Conservation (phyloP, 2,888 invertebrate genomes). For the Synergus japonicus region DNA sequence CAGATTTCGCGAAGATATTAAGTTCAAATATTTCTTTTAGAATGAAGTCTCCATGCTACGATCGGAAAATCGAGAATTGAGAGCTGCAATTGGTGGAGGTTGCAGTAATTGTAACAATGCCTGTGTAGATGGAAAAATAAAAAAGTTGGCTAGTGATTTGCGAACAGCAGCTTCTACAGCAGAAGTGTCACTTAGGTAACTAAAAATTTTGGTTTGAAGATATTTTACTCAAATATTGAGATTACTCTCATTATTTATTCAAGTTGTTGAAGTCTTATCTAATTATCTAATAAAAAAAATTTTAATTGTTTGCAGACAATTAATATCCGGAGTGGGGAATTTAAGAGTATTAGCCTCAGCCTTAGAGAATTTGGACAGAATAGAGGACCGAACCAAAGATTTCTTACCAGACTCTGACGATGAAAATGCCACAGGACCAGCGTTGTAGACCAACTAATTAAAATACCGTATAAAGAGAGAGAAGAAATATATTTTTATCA, state of each 20-base stretch:
- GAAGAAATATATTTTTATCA: neutral
- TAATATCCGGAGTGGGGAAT: conserved; percentile 84
- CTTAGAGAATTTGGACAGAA: conserved; percentile 81
- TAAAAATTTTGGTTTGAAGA: neutral
- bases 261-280: neutral
- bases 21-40: conserved; percentile 70
- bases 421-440: conserved; percentile 79
- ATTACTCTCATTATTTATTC: neutral
- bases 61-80: conserved; percentile 79
- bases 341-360: conserved; percentile 82
- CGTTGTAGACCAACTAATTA: conserved; percentile 70
- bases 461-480: neutral
- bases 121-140: conserved; percentile 75
- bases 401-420: conserved; percentile 78
- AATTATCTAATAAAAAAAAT: conserved; percentile 35
- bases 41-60: conserved; percentile 78
- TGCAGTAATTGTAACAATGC: conserved; percentile 69
- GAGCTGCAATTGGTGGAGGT: conserved; percentile 77
- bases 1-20: conserved; percentile 32
- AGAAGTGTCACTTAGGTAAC: conserved; percentile 82
- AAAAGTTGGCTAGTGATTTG: conserved; percentile 81
- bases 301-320: conserved; percentile 79
- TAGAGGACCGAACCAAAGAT: conserved; percentile 79
- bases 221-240: neutral
- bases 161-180: conserved; percentile 82